Evolutionary conservation across 2,888 invertebrate species (phyloP).

Genomic region (Tetragonula carbonaria): DNA sequence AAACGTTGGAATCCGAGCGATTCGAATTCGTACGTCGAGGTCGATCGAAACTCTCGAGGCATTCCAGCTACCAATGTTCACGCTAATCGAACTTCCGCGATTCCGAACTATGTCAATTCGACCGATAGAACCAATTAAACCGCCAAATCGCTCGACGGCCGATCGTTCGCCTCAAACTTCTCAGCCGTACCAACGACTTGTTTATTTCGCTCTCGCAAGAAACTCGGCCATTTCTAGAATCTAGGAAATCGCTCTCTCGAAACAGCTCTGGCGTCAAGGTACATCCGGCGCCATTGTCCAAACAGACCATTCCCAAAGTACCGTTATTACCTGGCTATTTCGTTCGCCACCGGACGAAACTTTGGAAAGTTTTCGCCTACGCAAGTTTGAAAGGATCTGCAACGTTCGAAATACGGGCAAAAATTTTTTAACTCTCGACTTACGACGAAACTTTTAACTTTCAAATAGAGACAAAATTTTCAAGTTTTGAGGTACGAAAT

Average conservation of each 20-base stretch:
- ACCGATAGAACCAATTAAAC: conserved; percentile 25
- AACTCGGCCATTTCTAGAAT: background rate
- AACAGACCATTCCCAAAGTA: background rate
- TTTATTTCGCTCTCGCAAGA: background rate
- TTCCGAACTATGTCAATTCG: conserved; percentile 7
- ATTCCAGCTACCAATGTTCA: background rate
- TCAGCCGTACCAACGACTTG: background rate
- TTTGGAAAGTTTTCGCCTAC: too few relatives aligned
- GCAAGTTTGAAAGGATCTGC: too few relatives aligned
- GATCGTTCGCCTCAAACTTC: background rate
- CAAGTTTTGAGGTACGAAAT: too few relatives aligned
- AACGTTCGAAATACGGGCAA: too few relatives aligned
- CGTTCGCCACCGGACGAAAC: too few relatives aligned
- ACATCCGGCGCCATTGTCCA: background rate
- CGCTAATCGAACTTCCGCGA: conserved; percentile 11
- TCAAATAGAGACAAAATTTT: too few relatives aligned
- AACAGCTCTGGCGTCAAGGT: background rate
- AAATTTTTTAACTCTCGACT: too few relatives aligned
- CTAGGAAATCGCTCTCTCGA: background rate
- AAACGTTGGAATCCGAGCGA: background rate
- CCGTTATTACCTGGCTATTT: background rate
- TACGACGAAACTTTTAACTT: too few relatives aligned
- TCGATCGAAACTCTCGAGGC: background rate
- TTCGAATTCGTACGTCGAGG: background rate
- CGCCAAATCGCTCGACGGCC: background rate